Conservation (phyloP, 2,797 vertebrate species). For the Lithobates sylvaticus region DNA sequence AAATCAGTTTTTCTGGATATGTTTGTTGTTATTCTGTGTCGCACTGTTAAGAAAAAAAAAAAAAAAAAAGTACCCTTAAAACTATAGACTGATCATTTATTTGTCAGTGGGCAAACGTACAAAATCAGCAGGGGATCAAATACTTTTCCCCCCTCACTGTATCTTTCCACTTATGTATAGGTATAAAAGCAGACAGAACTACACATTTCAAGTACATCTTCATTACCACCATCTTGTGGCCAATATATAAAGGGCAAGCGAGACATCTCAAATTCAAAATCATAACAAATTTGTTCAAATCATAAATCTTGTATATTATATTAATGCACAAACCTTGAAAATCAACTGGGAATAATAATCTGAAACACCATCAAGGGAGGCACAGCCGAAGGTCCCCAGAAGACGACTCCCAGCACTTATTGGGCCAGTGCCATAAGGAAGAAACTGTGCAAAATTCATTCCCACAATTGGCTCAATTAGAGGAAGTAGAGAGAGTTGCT, state of each 20-base stretch:
- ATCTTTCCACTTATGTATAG: neutral
- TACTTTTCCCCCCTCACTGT: too few species aligned
- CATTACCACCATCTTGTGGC: neutral
- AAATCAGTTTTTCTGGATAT: too few species aligned
- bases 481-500: conserved; percentile 96
- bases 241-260: neutral
- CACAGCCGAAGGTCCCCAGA: conserved; percentile 95
- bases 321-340: conserved; percentile 86
- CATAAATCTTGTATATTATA: neutral
- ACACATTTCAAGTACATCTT: neutral
- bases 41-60: too few species aligned
- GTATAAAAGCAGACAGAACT: neutral
- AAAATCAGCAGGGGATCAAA: too few species aligned
- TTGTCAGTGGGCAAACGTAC: too few species aligned
- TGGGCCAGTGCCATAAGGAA: conserved; percentile 94
- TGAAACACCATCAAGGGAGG: conserved; percentile 93
- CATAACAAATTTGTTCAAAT: neutral
- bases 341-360: conserved; percentile 98
- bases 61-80: too few species aligned
- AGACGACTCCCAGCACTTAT: conserved; percentile 92
- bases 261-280: neutral
- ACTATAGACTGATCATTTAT: too few species aligned
- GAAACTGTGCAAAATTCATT: conserved; percentile 97
- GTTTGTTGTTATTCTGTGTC: too few species aligned
- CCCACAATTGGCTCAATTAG: conserved; percentile 97